Base-by-base conservation (phyloP, 2,888 invertebrate genomes). In the Xestia xanthographa region DNA sequence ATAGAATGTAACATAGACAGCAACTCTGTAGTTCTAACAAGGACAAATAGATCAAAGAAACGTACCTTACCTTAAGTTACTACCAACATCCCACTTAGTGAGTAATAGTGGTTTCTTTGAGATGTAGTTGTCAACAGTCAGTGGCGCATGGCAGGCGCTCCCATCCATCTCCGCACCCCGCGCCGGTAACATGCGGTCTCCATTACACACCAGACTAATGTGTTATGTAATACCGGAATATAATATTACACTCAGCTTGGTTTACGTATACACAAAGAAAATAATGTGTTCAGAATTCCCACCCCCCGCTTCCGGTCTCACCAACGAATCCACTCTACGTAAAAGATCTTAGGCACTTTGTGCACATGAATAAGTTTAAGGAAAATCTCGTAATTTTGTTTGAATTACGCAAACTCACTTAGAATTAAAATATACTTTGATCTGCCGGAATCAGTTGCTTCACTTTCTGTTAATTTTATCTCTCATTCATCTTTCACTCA, bases 201-300 rank as follows among this genome's bases (percentile, higher is more conserved):
- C 73, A 80, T 80, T 84, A 80, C 84, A 67, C 67, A 66, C 48
- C 20, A 50, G 14, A 79, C 45, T 67, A 82, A 75, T 77, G 62
- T 67, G 56, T 79, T 67, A 71, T 45, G 58, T 63, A 26, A 66
- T 43, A 66, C 41, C 38, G n/a, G 56, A 70, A 85, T 81, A 81
- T 75, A 41, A 82, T 75, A 58, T 83, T 67, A 26, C 50, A 69
- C 45, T 62, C 38, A 17, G 56, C 26, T 43, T 41, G 38, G 56
- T 75, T 72, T 50, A 26, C 43, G 29, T 62, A n/a, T n/a, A 65
- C 63, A 62, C 65, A 71, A 77, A 83, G 70, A 70, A 70, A 73
- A 76, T 75, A 62, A 76, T 82, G 70, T 77, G 63, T 71, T 77
- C 53, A 77, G 65, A 67, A 68, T 77, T 77, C 77, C 48, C 83